These are phyloP conservation scores for Trididemnum nubilum DNA, from an alignment of 23 tunicate genomes.

Conservation along the genomic window DNA sequence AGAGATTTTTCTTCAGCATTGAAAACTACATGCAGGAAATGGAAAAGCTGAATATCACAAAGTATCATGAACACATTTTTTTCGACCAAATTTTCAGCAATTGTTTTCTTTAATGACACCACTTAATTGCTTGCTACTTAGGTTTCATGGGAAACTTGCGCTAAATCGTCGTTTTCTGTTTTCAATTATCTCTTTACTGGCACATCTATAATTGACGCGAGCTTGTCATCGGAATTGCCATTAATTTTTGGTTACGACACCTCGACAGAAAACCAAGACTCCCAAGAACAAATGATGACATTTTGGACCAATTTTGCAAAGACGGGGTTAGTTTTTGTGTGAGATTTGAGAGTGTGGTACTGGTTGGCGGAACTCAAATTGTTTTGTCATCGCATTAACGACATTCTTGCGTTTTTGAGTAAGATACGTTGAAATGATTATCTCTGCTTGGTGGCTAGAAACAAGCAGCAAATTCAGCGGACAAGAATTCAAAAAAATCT, in stretches of 20 bases:
- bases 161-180: neutral
- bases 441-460: no score
- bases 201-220: neutral
- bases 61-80: no score
- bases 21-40: no score
- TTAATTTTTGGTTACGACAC: conserved; percentile 60
- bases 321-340: conserved; percentile 54
- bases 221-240: conserved; percentile 36
- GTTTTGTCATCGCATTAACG: no score
- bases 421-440: no score
- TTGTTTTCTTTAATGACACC: neutral
- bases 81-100: neutral
- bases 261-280: neutral
- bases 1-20: no score
- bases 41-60: no score
- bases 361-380: no score
- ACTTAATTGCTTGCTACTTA: neutral
- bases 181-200: conserved; percentile 1
- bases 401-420: no score
- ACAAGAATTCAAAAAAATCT: no score
- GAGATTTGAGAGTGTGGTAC: no score
- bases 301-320: conserved; percentile 83
- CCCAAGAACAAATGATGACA: conserved; percentile 36
- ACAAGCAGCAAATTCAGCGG: no score
- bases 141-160: conserved; percentile 10